Conservation (phyloP, 1,140 invertebrate species). For the Trissolcus basalis region DNA sequence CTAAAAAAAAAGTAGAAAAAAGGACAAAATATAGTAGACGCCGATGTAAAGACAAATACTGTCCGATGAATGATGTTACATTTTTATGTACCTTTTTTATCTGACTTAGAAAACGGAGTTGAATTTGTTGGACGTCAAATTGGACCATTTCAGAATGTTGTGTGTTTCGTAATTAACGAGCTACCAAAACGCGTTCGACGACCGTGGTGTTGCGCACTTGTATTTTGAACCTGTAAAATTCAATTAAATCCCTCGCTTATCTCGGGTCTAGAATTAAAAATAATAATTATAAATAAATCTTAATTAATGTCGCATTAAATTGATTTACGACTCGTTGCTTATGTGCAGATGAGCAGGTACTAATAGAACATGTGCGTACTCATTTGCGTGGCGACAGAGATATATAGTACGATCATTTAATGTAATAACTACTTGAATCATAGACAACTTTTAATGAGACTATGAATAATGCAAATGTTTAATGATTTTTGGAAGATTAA, state of each 20-base stretch:
- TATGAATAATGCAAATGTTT: no score
- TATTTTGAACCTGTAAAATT: neutral
- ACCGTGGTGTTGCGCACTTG: neutral
- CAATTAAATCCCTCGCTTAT: conserved; percentile 2
- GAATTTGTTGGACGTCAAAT: no score
- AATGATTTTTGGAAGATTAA: neutral
- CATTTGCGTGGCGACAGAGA: conserved; percentile 3
- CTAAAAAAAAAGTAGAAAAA: conserved; percentile 30
- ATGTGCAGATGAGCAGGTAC: conserved; percentile 1
- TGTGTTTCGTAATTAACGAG: no score
- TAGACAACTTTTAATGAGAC: neutral
- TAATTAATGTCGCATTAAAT: conserved; percentile 5
- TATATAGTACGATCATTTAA: conserved; percentile 20
- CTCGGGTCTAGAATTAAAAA: conserved; percentile 1
- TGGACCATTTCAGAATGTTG: no score
- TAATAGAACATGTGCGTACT: neutral
- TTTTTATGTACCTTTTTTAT: no score
- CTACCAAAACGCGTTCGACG: neutral
- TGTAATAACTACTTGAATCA: conserved; percentile 5
- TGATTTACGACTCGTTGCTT: conserved; percentile 3
- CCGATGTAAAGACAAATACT: no score
- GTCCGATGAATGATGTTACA: no score
- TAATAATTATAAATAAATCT: conserved; percentile 12
- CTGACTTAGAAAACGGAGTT: no score
- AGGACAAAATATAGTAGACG: conserved; percentile 20